Evolutionary conservation across 1,140 invertebrate species (phyloP).

Genomic region (Mactra quadrangularis): DNA sequence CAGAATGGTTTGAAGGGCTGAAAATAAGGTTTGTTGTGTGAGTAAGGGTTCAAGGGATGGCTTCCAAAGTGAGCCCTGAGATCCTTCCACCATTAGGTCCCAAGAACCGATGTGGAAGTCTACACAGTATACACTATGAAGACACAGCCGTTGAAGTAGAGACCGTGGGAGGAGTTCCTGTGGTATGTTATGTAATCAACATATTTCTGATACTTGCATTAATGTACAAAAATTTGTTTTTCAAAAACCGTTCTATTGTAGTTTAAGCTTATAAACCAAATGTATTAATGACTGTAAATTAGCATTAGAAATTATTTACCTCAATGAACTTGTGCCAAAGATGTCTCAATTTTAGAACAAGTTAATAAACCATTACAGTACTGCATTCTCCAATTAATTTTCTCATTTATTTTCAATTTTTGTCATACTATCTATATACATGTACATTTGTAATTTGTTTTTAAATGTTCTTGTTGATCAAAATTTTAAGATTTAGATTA

Average conservation of each 20-base stretch:
- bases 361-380: no score
- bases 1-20: no score
- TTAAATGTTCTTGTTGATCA: no score
- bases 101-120: background rate
- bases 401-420: no score
- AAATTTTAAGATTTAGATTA: no score
- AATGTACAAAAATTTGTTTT: no score
- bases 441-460: no score
- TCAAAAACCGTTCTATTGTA: no score
- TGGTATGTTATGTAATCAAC: background rate
- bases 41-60: background rate
- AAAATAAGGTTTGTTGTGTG: no score
- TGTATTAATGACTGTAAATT: background rate
- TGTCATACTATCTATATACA: no score
- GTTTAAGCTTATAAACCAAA: background rate
- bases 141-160: slow-evolving; percentile 9
- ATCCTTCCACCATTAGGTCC: background rate
- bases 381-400: no score
- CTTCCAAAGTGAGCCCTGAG: slow-evolving; percentile 1
- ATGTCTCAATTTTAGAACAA: background rate
- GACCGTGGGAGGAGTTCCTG: slow-evolving; percentile 7
- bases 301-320: background rate
- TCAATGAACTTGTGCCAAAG: background rate
- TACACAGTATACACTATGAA: slow-evolving; percentile 10
- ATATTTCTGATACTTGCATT: no score